A percentile compares a stretch with the other conserved stretches of the same genome.
Evolutionary conservation across 2,888 invertebrate genomes (phyloP).

Genomic region (Hydraecia micacea): DNA sequence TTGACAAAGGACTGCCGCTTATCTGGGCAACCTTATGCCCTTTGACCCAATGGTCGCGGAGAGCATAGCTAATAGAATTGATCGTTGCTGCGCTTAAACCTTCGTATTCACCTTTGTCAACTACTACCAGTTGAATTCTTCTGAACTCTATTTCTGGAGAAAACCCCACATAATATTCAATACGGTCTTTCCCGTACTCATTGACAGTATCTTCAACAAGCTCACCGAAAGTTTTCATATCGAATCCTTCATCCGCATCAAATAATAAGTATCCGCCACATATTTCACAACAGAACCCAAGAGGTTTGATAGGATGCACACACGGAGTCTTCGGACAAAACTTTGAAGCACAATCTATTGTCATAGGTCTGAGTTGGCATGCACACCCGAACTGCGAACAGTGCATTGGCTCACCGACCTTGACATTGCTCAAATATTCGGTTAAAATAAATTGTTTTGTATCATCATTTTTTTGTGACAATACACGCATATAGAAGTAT

Average conservation of each 20-base stretch:
- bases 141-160: conserved; percentile 60
- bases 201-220: conserved; percentile 73
- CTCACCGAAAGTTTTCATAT: conserved; percentile 75
- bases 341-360: conserved; percentile 80
- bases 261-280: conserved; percentile 82
- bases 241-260: conserved; percentile 76
- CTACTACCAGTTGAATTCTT: conserved; percentile 81
- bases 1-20: conserved; percentile 80
- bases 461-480: conserved; percentile 53
- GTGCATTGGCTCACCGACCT: conserved; percentile 61
- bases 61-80: conserved; percentile 73
- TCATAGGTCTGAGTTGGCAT: conserved; percentile 75
- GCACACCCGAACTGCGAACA: conserved; percentile 79
- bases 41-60: conserved; percentile 74
- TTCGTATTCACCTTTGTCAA: conserved; percentile 81
- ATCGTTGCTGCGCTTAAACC: conserved; percentile 80
- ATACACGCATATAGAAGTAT: conserved; percentile 56
- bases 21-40: conserved; percentile 71
- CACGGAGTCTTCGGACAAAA: conserved; percentile 80
- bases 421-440: conserved; percentile 62
- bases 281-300: conserved; percentile 84
- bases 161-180: conserved; percentile 81
- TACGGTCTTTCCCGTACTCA: conserved; percentile 69
- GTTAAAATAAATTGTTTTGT: conserved; percentile 76
- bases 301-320: conserved; percentile 80